phyloP scores from a whole-genome alignment of 2,113 vertebrate species.

The Leucoraja erinaceus region DNA sequence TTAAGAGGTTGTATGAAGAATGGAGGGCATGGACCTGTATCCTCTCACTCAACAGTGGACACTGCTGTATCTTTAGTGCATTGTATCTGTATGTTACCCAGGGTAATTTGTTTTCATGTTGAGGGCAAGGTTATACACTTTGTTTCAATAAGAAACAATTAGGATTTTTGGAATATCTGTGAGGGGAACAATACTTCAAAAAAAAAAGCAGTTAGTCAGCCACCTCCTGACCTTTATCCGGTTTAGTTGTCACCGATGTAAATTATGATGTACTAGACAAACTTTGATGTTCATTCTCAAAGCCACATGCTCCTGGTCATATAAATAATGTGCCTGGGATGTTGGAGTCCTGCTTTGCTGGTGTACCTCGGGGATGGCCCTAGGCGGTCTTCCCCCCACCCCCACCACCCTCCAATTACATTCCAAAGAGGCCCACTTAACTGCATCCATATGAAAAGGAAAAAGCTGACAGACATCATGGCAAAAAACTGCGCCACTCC shows the following conservation, averaged over 20 bases:
- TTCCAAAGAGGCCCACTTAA: conserved; percentile 36
- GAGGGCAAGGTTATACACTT: conserved; percentile 4
- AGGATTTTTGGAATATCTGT: conserved; percentile 27
- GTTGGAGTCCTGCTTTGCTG: conserved; percentile 23
- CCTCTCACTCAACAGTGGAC: not conserved
- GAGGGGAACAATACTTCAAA: conserved; percentile 12
- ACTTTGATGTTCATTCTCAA: conserved; percentile 36
- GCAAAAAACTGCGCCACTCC: conserved; percentile 28
- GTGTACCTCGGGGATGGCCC: conserved; percentile 33
- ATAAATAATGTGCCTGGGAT: conserved; percentile 38
- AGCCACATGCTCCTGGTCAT: conserved; percentile 30
- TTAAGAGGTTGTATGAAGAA: not conserved
- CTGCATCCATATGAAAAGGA: conserved; percentile 37
- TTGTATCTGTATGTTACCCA: not conserved
- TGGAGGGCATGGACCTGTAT: not conserved
- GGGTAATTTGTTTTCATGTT: conserved; percentile 9
- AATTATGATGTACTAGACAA: conserved; percentile 34
- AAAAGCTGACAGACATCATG: conserved; percentile 39
- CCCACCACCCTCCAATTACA: conserved; percentile 20
- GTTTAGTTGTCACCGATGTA: conserved; percentile 32
- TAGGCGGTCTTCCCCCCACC: conserved; percentile 15
- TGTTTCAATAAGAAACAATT: conserved; percentile 17
- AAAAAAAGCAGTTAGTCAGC: conserved; percentile 14
- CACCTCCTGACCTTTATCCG: conserved; percentile 28
- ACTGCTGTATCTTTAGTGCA: not conserved